These are phyloP conservation scores for Motacilla tschutschensis DNA, from an alignment of 2,113 vertebrate genomes.

Conservation along the genomic window DNA sequence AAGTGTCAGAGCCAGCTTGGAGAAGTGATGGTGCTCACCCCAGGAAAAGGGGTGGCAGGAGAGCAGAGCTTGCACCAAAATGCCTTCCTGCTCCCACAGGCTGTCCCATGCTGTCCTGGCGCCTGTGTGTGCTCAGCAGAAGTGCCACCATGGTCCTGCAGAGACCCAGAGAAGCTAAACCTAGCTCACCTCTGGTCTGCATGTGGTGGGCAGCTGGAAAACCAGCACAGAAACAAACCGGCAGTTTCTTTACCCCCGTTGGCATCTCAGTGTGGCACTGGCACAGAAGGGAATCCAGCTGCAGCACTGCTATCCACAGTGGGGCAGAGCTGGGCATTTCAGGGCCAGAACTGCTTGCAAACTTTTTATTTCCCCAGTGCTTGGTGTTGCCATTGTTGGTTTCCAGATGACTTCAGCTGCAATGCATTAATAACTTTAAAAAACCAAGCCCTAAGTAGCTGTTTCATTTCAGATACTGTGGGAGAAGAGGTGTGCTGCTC, in stretches of 20 bases:
- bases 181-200: neutral
- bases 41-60: neutral
- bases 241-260: neutral
- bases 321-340: neutral
- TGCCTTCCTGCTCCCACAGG: neutral
- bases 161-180: neutral
- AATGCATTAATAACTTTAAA: neutral
- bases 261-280: neutral
- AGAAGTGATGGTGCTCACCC: neutral
- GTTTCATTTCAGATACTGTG: neutral
- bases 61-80: neutral
- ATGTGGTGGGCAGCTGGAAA: neutral
- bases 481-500: neutral
- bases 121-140: neutral
- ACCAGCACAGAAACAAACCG: neutral
- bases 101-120: neutral
- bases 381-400: neutral
- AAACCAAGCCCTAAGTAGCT: neutral
- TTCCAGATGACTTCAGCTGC: conserved; percentile 10
- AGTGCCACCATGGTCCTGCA: neutral
- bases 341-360: neutral
- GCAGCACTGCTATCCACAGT: fast-evolving
- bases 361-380: neutral
- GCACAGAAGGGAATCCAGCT: neutral
- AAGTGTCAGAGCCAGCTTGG: neutral